Base-by-base conservation (phyloP, 2,888 invertebrate genomes). In the Xylophagus ater region DNA sequence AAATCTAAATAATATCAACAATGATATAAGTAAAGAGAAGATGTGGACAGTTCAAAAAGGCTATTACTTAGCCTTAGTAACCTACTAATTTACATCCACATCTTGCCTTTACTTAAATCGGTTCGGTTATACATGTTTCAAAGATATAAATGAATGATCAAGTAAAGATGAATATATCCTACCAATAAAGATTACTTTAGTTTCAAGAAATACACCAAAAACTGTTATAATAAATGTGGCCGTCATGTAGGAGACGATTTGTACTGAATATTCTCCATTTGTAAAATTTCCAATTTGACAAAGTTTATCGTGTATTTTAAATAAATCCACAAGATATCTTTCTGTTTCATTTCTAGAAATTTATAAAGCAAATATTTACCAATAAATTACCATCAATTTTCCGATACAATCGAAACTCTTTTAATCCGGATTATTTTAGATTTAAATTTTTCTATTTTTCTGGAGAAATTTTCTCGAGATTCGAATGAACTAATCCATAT, bases 151-250 rank as follows among this genome's bases (percentile, higher is more conserved):
- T n/a, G n/a, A n/a, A n/a, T n/a, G n/a, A n/a, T n/a, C n/a, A n/a
- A n/a, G n/a, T n/a, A n/a, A n/a, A n/a, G n/a, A n/a, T n/a, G n/a
- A n/a, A n/a, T n/a, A n/a, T n/a, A n/a, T n/a, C n/a, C n/a, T n/a
- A n/a, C n/a, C n/a, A n/a, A n/a, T n/a, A 40, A 60, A 58, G 18
- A 58, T 54, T 5, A 65, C 62, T 46, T 65, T 65, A 8, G 60
- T 57, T 33, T 58, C 57, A 10, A 65, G 49, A 41, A 65, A 64
- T 23, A 65, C 59, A 6, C 57, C 61, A 42, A 60, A 64, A 33
- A 65, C 56, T 14, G 54, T 58, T 4, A 60, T 54, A 15, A 63
- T 53, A 47, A 65, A 65, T 23, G 59, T 56, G 9, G 56, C 57
- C 1, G 57, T 55, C 57, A 65, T 60, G 34, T 57, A 64, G 18